Percentiles rank a stretch among this genome's conserved stretches.
These are phyloP conservation scores for Henricia sp. DNA, from an alignment of 53 echinoderm and acorn worm genomes.

Conservation along the genomic window DNA sequence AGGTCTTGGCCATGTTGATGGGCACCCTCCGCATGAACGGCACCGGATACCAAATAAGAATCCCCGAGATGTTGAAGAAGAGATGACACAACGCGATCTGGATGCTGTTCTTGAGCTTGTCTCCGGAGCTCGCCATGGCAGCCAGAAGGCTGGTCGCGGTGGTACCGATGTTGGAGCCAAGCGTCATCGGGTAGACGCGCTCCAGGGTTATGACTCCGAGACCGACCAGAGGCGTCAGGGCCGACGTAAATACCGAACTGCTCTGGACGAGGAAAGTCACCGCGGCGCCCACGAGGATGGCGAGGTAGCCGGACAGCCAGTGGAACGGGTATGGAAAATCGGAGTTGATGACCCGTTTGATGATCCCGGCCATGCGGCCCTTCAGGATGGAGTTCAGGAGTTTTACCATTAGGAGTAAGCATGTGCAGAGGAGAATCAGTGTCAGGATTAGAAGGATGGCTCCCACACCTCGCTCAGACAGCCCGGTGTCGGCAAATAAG, in stretches of 20 bases:
- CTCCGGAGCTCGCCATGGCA: constrained; percentile 76
- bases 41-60: constrained; percentile 89
- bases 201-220: constrained; percentile 93
- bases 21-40: constrained; percentile 86
- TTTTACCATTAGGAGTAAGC: constrained; percentile 91
- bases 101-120: constrained; percentile 70
- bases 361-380: constrained; percentile 84
- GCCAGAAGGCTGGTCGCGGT: constrained; percentile 92
- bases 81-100: constrained; percentile 94
- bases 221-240: constrained; percentile 94
- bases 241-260: constrained; percentile 97
- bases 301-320: constrained; percentile 89
- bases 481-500: constrained; percentile 68
- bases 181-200: constrained; percentile 94
- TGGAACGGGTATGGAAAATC: constrained; percentile 79
- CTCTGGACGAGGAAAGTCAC: constrained; percentile 95
- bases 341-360: constrained; percentile 90
- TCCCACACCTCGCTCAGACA: constrained; percentile 73
- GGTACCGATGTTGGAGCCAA: constrained; percentile 95
- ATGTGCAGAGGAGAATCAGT: constrained; percentile 75
- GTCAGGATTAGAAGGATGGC: constrained; percentile 77
- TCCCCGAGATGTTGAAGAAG: constrained; percentile 93
- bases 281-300: constrained; percentile 81
- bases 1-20: constrained; percentile 68
- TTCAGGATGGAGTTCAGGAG: constrained; percentile 88